Percentiles rank a stretch among this genome's conserved stretches.
Conservation (phyloP, 2,888 invertebrate genomes). For the Flexamia atlantica region DNA sequence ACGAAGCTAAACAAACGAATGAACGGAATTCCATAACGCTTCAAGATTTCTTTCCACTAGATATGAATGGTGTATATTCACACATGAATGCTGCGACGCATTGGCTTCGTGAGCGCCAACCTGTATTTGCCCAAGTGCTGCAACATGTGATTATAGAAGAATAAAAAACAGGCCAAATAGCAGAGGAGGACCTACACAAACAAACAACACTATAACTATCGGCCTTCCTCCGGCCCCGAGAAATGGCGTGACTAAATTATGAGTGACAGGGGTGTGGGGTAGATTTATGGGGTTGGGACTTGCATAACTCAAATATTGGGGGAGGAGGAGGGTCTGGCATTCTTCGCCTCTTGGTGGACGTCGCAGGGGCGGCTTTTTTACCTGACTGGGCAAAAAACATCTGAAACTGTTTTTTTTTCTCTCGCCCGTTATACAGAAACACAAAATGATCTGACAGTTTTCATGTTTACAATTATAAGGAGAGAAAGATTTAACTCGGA, state of each 20-base stretch:
- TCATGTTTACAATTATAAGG: background rate
- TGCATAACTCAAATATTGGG: slow-evolving; percentile 59
- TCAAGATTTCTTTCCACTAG: background rate
- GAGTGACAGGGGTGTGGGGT: slow-evolving; percentile 58
- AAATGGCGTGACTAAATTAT: slow-evolving; percentile 59
- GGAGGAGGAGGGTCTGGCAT: slow-evolving; percentile 16
- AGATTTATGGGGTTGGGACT: slow-evolving; percentile 58
- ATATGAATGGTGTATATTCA: background rate
- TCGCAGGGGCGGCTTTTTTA: background rate
- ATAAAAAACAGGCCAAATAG: slow-evolving; percentile 37
- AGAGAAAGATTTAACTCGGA: no score
- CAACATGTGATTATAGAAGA: slow-evolving; percentile 42
- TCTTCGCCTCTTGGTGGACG: background rate
- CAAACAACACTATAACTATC: slow-evolving; percentile 50
- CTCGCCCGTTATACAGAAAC: background rate
- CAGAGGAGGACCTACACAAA: slow-evolving; percentile 45
- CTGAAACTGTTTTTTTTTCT: slow-evolving; percentile 7
- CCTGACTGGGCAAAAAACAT: slow-evolving; percentile 37
- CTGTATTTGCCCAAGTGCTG: slow-evolving; percentile 38
- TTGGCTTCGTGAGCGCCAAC: background rate
- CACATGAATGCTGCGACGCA: background rate
- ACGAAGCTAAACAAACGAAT: no score
- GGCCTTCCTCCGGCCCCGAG: slow-evolving; percentile 10
- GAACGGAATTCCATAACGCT: no score
- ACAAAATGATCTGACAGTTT: slow-evolving; percentile 1